Evolutionary conservation across 2,113 vertebrate species (phyloP).

Genomic region (Aspidoscelis tigris): DNA sequence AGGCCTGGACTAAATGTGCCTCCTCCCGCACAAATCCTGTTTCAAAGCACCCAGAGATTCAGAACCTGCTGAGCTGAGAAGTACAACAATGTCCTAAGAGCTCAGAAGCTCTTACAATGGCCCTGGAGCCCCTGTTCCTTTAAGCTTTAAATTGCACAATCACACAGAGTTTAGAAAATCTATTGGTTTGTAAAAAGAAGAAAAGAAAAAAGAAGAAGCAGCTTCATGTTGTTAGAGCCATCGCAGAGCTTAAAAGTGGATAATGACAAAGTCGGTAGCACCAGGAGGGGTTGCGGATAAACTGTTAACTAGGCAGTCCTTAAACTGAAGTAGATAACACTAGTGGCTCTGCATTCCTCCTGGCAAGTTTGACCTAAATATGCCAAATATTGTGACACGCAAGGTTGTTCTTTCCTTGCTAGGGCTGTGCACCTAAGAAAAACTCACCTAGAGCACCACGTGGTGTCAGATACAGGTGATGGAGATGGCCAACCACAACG

Average conservation of each 20-base stretch:
- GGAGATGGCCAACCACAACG: no score
- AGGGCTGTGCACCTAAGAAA: background rate
- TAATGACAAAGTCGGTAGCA: constrained; percentile 10
- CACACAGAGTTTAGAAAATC: constrained; percentile 13
- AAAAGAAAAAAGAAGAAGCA: no score
- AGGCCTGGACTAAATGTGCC: background rate
- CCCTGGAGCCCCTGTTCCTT: background rate
- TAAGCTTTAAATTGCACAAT: constrained; percentile 28
- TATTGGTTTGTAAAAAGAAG: background rate
- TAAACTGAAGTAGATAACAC: background rate
- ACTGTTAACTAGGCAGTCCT: background rate
- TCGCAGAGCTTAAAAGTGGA: background rate
- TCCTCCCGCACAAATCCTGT: background rate
- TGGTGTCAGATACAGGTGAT: no score
- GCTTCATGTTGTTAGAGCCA: background rate
- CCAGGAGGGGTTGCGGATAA: background rate
- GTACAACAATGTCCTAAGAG: background rate
- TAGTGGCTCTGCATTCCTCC: constrained; percentile 22
- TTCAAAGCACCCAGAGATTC: background rate
- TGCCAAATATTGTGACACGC: background rate
- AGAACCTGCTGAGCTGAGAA: background rate
- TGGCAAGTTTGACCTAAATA: background rate
- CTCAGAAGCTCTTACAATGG: background rate
- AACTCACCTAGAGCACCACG: no score
- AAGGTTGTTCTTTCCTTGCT: no score